Percentiles rank a stretch among this genome's conserved stretches.
phyloP scores from a whole-genome alignment of 2,888 invertebrate genomes.

The Suillia variegata region DNA sequence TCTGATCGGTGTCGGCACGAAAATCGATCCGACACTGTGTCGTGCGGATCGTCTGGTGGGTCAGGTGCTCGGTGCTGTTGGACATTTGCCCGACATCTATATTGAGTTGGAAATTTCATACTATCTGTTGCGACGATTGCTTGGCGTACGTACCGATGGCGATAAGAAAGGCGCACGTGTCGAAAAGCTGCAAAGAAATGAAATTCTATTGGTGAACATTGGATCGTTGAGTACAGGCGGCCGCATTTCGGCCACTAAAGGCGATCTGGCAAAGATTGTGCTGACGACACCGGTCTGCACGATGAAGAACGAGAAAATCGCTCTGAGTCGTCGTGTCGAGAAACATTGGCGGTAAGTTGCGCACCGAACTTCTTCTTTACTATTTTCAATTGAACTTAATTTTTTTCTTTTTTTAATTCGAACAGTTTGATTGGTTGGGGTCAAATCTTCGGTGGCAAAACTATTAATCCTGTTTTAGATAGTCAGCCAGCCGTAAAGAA shows the following conservation, averaged over 20 bases:
- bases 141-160: conserved; percentile 98
- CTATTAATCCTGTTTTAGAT: conserved; percentile 77
- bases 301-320: conserved; percentile 98
- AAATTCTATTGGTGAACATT: conserved; percentile 96
- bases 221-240: conserved; percentile 98
- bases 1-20: conserved; percentile 98
- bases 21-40: conserved; percentile 98
- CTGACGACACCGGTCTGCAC: conserved; percentile 98
- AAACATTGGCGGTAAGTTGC: conserved; percentile 93
- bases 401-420: conserved; percentile 37
- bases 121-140: conserved; percentile 90
- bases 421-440: conserved; percentile 98
- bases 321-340: conserved; percentile 97
- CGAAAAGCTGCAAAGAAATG: conserved; percentile 86
- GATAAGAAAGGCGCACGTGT: conserved; percentile 99
- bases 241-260: conserved; percentile 90
- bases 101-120: conserved; percentile 98
- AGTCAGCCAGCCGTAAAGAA: conserved; percentile 41
- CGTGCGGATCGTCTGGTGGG: conserved; percentile 98
- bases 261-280: conserved; percentile 96
- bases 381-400: not conserved
- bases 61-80: conserved; percentile 95
- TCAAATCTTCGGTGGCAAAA: conserved; percentile 96
- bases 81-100: conserved; percentile 94
- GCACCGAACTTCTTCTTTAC: conserved; percentile 4